A percentile compares a stretch with the other conserved stretches of the same genome.
phyloP scores from a whole-genome alignment of 30 jellyfish, hydroid and myxozoan genomes.

The Chrysaora quinquecirrha region DNA sequence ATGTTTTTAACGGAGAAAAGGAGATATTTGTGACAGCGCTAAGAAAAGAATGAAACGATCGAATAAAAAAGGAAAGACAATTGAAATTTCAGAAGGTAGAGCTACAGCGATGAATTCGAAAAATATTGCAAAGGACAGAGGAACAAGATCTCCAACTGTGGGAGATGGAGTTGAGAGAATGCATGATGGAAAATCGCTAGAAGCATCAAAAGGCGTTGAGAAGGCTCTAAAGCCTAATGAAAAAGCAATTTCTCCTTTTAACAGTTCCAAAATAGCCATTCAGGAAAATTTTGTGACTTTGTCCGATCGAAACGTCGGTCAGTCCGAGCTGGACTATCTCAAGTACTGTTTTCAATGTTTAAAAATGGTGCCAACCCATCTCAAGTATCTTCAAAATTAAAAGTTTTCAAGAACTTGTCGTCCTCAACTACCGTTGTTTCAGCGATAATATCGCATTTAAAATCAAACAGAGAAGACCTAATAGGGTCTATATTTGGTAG shows the following conservation, averaged over 20 bases:
- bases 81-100: neutral
- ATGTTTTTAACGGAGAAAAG: neutral
- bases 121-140: too few relatives aligned
- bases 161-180: too few relatives aligned
- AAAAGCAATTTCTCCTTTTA: neutral
- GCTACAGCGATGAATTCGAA: neutral
- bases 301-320: slow-evolving; percentile 6
- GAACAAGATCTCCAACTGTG: too few relatives aligned
- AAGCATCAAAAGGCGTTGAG: neutral
- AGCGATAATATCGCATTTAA: slow-evolving; percentile 40
- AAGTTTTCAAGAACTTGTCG: slow-evolving; percentile 31
- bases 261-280: too few relatives aligned
- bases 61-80: neutral
- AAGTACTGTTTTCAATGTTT: slow-evolving; percentile 29
- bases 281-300: too few relatives aligned
- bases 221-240: neutral
- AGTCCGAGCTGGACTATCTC: slow-evolving; percentile 45
- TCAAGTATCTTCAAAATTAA: slow-evolving; percentile 30
- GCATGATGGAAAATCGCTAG: too few relatives aligned
- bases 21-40: neutral
- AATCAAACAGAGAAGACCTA: slow-evolving; percentile 1
- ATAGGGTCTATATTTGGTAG: slow-evolving; percentile 3
- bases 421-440: slow-evolving; percentile 60
- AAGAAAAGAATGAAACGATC: neutral
- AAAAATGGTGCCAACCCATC: neutral